Conservation (phyloP, 2,888 invertebrate genomes). For the Agapetus fuscipes region DNA sequence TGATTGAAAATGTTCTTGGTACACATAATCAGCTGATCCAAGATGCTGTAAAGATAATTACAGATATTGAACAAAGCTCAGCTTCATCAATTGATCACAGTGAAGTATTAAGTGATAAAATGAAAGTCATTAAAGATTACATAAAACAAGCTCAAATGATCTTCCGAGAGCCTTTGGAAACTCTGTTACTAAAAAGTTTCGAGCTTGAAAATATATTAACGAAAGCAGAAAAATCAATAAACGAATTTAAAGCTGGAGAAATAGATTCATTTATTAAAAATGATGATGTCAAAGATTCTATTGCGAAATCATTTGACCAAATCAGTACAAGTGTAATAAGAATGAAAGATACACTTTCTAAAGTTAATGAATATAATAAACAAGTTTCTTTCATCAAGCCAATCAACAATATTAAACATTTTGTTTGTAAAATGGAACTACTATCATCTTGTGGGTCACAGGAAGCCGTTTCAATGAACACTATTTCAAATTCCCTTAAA, state of each 20-base stretch:
- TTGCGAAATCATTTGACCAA: slow-evolving; percentile 10
- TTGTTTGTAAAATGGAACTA: slow-evolving; percentile 10
- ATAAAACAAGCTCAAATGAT: slow-evolving; percentile 16
- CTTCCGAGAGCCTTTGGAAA: slow-evolving; percentile 14
- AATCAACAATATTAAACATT: slow-evolving; percentile 15
- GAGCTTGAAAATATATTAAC: slow-evolving; percentile 9
- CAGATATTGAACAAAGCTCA: slow-evolving; percentile 6
- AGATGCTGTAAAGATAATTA: slow-evolving; percentile 24
- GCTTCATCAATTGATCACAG: neutral
- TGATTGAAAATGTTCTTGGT: slow-evolving; percentile 1
- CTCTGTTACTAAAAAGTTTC: slow-evolving; percentile 10
- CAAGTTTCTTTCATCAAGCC: slow-evolving; percentile 15
- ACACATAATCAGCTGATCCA: slow-evolving; percentile 22
- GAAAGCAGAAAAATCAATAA: slow-evolving; percentile 7
- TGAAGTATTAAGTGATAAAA: slow-evolving; percentile 5
- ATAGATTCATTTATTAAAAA: slow-evolving; percentile 4
- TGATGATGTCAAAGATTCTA: slow-evolving; percentile 8
- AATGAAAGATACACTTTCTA: slow-evolving; percentile 16
- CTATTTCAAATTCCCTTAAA: slow-evolving; percentile 14
- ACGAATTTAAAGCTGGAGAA: slow-evolving; percentile 9
- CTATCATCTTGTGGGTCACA: no score
- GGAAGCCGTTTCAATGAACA: no score
- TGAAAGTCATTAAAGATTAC: slow-evolving; percentile 14
- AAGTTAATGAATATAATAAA: slow-evolving; percentile 16
- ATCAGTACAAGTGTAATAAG: slow-evolving; percentile 12